A percentile compares a stretch with the other conserved stretches of the same genome.
phyloP scores from a whole-genome alignment of 2,797 vertebrate species.

The Danionella dracula region DNA sequence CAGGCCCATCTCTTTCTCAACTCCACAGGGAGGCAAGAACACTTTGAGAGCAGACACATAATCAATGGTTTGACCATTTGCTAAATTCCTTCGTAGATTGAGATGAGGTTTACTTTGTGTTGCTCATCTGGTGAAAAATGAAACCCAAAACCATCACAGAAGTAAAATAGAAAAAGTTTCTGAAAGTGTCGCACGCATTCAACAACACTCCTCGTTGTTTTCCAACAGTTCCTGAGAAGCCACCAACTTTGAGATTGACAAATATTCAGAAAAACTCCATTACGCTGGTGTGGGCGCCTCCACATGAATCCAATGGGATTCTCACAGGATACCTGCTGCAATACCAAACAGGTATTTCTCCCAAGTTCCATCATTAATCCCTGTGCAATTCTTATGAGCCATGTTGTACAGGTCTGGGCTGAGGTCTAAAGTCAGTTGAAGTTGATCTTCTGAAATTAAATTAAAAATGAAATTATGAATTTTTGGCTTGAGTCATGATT shows the following conservation, averaged over 20 bases:
- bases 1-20: conserved; percentile 74
- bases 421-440: too few relatives aligned
- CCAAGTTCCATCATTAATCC: not conserved
- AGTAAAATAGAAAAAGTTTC: not conserved
- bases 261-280: conserved; percentile 75
- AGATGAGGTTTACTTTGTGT: not conserved
- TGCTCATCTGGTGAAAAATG: too few relatives aligned
- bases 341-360: conserved; percentile 82
- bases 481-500: too few relatives aligned
- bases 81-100: not conserved
- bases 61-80: not conserved
- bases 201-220: not conserved
- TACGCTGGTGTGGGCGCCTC: conserved; percentile 86
- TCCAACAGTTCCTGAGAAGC: conserved; percentile 80
- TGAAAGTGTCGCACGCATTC: not conserved
- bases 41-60: conserved; percentile 4
- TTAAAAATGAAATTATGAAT: too few relatives aligned
- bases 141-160: too few relatives aligned
- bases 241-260: conserved; percentile 77
- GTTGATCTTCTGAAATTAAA: too few relatives aligned
- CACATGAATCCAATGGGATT: conserved; percentile 78
- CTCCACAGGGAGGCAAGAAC: conserved; percentile 88
- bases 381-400: not conserved
- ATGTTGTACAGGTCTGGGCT: too few relatives aligned
- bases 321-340: conserved; percentile 82